Base-by-base conservation (phyloP, 2,888 invertebrate species). In the Rambutsinella grinnellia region DNA sequence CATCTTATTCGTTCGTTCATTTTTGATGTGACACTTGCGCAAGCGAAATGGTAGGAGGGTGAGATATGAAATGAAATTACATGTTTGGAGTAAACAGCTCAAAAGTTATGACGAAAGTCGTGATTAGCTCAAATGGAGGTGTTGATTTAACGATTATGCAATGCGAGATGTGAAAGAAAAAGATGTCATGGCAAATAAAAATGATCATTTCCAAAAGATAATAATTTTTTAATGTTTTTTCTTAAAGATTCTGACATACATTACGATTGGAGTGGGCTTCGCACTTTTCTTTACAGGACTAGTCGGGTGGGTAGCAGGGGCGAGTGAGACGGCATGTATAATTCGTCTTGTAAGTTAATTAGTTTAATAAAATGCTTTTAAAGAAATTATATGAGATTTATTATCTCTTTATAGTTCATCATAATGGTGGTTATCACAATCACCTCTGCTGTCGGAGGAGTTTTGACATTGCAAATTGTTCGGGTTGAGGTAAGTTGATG, bases 221-320 rank as follows among this genome's bases (percentile, higher is more conserved):
- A n/a, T n/a, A n/a, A n/a, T n/a, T n/a, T n/a, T n/a, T n/a, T n/a
- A n/a, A n/a, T n/a, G n/a, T 56, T 47, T 58, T 67, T 56, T 72
- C 36, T 67, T 74, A 15, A 82, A 87, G 87, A 84, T 86, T 60
- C 85, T 86, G 70, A 86, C 86, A 2, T 87, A 87, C 81, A 84
- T 85, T 58, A 85, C 85, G 3, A 84, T 86, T 53, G 85, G 85
- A 17, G 72, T 86, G 21, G 87, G 87, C 72, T 85, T 86, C 75
- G 79, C 85, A 26, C 78, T 86, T 57, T 87, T 87, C 82, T 82
- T 86, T 67, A 86, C 85, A 17, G 85, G 85, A 46, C 82, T 86
- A 13, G 79, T 85, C 21, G 85, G 86, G 28, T 86, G 85, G 85
- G 85, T 85, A 10, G 85, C 85, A 13, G 85, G 85, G 13, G 84